Evolutionary conservation across 2,888 invertebrate species (phyloP), one percentile per base, ranked within the genome.

Genomic region (Entomobrya proxima): DNA sequence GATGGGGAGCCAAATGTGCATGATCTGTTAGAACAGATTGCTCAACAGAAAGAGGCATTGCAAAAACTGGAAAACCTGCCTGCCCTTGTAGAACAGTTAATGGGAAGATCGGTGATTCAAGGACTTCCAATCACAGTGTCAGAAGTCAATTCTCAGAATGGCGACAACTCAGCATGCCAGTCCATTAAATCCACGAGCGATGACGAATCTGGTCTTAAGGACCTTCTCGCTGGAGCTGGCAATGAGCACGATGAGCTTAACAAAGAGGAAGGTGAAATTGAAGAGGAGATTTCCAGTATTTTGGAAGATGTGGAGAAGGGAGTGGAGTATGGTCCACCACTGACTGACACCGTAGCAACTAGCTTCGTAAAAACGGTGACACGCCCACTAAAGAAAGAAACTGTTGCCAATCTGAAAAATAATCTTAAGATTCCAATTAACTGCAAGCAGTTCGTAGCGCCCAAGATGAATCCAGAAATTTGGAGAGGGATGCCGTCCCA

Each of bases 221-320:
- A 40, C 7, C 15, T 11, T 40, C 44, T 15, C 44, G 7, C 15
- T 11, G 7, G 7, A 11, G 44, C 15, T 7, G 15, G 15, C 7
- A 40, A 7, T 11, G 44, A 40, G 15, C 44, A 40, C 9, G 15
- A 11, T 40, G 44, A 40, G 44, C 9, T 40, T 40, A 15, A 40
- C 44, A 15, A 40, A 11, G 7, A 40, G 9, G 44, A 40, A 40
- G 44, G n/a, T n/a, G n/a, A n/a, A n/a, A n/a, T 40, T 40, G 44
- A 40, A 15, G 44, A 7, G 15, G 55, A 55, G 6, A 55, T 55
- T 55, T 9, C 55, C 9, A 27, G 27, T 9, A 6, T 61, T 15
- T 18, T 61, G 61, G 6, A 61, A 61, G 61, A 61, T n/a, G 30
- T 61, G 5, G 61, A 61, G 27, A 61, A 61, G n/a, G 61, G 30